Evolutionary conservation across 2,113 vertebrate genomes (phyloP).

Genomic region (Candoia aspera): DNA sequence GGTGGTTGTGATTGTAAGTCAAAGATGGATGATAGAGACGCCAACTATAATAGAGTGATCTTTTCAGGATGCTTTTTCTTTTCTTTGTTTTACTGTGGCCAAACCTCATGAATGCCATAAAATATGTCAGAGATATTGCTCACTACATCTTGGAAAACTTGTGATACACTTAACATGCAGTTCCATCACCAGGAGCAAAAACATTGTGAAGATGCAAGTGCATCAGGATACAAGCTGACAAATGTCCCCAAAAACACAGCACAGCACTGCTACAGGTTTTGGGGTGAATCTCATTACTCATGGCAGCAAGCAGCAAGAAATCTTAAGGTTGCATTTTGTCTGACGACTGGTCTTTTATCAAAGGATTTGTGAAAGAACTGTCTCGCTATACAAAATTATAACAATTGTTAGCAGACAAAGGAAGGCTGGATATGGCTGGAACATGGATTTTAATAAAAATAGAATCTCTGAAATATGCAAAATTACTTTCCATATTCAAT

Average conservation of each 20-base stretch:
- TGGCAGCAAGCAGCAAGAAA: not conserved
- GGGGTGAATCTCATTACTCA: not conserved
- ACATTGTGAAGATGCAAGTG: not conserved
- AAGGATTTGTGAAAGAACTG: not conserved
- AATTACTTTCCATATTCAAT: not conserved
- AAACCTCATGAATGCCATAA: not conserved
- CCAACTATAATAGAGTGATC: not conserved
- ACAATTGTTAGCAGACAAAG: slow-evolving; percentile 49
- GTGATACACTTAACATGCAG: not conserved
- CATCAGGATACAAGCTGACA: not conserved
- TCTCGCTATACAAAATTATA: slow-evolving; percentile 19
- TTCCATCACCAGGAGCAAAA: not conserved
- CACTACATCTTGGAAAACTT: not conserved
- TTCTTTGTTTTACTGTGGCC: not conserved
- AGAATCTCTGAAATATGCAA: not conserved
- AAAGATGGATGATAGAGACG: not conserved
- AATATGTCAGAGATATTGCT: not conserved
- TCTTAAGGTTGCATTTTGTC: not conserved
- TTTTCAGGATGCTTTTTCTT: not conserved
- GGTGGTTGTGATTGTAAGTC: not conserved
- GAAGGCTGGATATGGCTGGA: slow-evolving; percentile 52
- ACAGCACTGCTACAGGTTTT: not conserved
- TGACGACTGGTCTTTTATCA: not conserved
- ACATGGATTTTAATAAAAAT: slow-evolving; percentile 48
- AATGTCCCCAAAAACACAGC: not conserved